phyloP scores from a whole-genome alignment of 1,140 invertebrate species.

The Scaptomyza pallida region DNA sequence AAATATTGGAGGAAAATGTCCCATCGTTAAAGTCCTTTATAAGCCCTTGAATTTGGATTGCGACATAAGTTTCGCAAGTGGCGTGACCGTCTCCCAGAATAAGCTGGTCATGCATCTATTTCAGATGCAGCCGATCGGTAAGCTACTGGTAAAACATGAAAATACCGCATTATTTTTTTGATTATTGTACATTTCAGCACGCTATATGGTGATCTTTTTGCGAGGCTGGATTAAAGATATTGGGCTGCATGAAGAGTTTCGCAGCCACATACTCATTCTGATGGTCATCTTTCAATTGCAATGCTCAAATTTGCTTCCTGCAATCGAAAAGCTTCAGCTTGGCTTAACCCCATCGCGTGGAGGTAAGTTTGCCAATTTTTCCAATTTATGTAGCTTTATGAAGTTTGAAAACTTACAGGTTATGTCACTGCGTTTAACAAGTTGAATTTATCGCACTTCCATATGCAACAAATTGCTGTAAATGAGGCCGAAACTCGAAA shows the following conservation, averaged over 20 bases:
- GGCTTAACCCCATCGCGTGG: not conserved
- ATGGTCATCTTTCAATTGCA: slow-evolving; percentile 53
- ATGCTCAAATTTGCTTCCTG: slow-evolving; percentile 17
- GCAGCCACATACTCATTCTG: slow-evolving; percentile 26
- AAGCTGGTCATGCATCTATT: slow-evolving; percentile 39
- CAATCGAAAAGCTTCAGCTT: slow-evolving; percentile 17
- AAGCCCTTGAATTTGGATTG: not conserved
- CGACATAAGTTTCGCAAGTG: slow-evolving; percentile 30
- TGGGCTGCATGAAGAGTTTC: not conserved
- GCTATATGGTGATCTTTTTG: slow-evolving; percentile 54
- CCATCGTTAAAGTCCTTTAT: slow-evolving; percentile 19
- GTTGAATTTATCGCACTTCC: not conserved
- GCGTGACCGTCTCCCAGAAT: slow-evolving; percentile 26
- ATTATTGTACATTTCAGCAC: slow-evolving; percentile 17
- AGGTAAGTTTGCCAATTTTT: slow-evolving; percentile 24
- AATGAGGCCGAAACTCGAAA: too few species aligned
- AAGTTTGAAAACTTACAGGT: slow-evolving; percentile 14
- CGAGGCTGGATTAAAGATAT: slow-evolving; percentile 15
- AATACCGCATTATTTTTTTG: not conserved
- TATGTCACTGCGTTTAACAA: slow-evolving; percentile 7
- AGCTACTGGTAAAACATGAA: not conserved
- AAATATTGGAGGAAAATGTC: not conserved
- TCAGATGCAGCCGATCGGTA: slow-evolving; percentile 36
- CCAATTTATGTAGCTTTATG: too few species aligned
- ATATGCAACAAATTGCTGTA: too few species aligned